Evolutionary conservation across 2,113 vertebrate species (phyloP), one percentile per base, ranked within the genome.

Genomic region (Synodontis membranacea): DNA sequence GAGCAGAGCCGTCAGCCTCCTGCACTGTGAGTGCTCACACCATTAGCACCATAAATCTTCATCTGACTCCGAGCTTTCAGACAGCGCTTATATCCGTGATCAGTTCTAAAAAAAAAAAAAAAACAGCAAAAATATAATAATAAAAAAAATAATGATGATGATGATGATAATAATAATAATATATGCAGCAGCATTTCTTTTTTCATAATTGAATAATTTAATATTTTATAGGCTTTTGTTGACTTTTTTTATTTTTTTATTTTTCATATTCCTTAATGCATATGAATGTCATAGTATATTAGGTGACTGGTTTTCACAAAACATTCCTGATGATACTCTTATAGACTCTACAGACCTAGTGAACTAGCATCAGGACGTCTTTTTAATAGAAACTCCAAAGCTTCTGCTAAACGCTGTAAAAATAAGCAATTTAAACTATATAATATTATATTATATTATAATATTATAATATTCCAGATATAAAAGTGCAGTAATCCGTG

Each of bases 11-110:
- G 10, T 48, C 54, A 75, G 68, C 54, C 50, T 56, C 11, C 80
- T 42, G 54, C 80, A 42, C 68, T 66, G 86, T 87, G 46, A 87
- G 86, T 76, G 28, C 21, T 74, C 39, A 28, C 39, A 31, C 37
- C 56, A 7, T 28, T 56, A 80, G 31, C 76, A 25, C 19, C 25
- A 21, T 34, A 37, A 46, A 15, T 37, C 31, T 37, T 68, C 66
- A 37, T 37, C 2, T 70, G 66, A 37, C 64, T 68, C 64, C 6
- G 31, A 68, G 34, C 14, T 37, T 34, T 34, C 64, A 66, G n/a
- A 37, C 64, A 15, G 4, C 2, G 19, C 17, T 66, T 37, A 34
- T 66, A 7, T 37, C 64, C 12, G 2, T 17, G 15, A 34, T 34
- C n/a, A 31, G 28, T 64, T 31, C 4, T 64, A 1, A n/a, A n/a